Evolutionary conservation across 1,140 invertebrate species (phyloP).

Genomic region (Drosophila nasuta): DNA sequence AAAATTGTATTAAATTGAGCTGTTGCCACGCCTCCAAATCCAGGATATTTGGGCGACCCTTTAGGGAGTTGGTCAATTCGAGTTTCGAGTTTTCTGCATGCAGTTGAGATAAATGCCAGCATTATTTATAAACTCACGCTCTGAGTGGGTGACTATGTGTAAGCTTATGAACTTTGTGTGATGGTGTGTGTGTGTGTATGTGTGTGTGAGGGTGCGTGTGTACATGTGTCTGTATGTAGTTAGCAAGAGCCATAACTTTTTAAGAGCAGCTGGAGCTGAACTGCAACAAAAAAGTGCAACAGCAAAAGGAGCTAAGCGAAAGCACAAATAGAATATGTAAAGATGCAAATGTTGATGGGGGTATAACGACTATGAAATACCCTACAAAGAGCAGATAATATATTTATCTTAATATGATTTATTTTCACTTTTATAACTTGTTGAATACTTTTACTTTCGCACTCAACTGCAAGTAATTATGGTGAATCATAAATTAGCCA

Average conservation of each 20-base stretch:
- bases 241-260: constrained; percentile 54
- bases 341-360: background rate
- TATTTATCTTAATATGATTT: no score
- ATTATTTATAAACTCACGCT: constrained; percentile 65
- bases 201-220: background rate
- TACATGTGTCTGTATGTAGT: constrained; percentile 16
- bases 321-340: constrained; percentile 33
- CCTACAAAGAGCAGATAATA: background rate
- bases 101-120: constrained; percentile 46
- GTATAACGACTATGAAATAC: background rate
- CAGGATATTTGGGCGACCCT: background rate
- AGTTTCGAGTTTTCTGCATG: constrained; percentile 20
- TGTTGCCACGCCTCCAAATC: constrained; percentile 15
- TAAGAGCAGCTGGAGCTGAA: constrained; percentile 45
- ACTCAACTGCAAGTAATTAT: background rate
- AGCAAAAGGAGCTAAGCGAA: constrained; percentile 35
- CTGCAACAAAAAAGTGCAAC: constrained; percentile 21
- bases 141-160: constrained; percentile 13
- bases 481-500: background rate
- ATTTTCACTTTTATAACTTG: background rate
- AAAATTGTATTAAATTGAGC: constrained; percentile 10
- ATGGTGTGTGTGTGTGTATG: constrained; percentile 12
- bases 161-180: background rate
- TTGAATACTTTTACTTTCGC: background rate
- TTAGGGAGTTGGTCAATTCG: constrained; percentile 41